Evolutionary conservation across 2,888 invertebrate species (phyloP).

Genomic region (Machimus atricapillus): DNA sequence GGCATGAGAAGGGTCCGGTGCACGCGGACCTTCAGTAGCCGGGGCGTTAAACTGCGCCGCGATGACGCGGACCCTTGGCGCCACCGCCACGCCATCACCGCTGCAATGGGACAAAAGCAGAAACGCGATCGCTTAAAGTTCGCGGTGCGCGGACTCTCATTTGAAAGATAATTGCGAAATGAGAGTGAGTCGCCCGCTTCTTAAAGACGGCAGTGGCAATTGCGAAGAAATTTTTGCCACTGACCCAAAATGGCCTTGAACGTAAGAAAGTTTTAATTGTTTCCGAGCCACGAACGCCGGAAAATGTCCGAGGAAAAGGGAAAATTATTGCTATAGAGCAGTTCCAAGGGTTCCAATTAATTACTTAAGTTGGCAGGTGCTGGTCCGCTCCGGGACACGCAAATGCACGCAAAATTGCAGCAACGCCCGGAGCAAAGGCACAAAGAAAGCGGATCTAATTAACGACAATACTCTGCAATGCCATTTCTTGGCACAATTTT

Average conservation of each 20-base stretch:
- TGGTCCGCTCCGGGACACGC: neutral
- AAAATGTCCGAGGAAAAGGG: constrained; percentile 6
- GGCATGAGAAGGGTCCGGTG: neutral
- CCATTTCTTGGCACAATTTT: neutral
- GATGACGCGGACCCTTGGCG: constrained; percentile 26
- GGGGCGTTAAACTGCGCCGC: neutral
- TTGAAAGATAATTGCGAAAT: constrained; percentile 3
- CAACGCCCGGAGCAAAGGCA: neutral
- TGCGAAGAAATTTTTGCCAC: constrained; percentile 1
- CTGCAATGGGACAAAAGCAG: neutral
- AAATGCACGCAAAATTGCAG: constrained; percentile 18
- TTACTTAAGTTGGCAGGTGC: neutral
- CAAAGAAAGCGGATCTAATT: constrained; percentile 35
- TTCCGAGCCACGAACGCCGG: neutral
- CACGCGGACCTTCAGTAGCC: neutral
- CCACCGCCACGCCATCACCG: constrained; percentile 19
- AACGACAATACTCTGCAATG: neutral
- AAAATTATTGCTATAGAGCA: neutral
- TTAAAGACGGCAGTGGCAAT: neutral
- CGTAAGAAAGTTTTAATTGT: constrained; percentile 20
- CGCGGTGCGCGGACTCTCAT: neutral
- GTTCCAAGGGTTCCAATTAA: constrained; percentile 26
- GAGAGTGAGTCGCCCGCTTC: neutral
- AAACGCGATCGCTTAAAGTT: neutral
- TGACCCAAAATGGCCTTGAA: constrained; percentile 1